These are phyloP conservation scores for Channa striata DNA, from an alignment of 2,797 vertebrate species.

Conservation along the genomic window DNA sequence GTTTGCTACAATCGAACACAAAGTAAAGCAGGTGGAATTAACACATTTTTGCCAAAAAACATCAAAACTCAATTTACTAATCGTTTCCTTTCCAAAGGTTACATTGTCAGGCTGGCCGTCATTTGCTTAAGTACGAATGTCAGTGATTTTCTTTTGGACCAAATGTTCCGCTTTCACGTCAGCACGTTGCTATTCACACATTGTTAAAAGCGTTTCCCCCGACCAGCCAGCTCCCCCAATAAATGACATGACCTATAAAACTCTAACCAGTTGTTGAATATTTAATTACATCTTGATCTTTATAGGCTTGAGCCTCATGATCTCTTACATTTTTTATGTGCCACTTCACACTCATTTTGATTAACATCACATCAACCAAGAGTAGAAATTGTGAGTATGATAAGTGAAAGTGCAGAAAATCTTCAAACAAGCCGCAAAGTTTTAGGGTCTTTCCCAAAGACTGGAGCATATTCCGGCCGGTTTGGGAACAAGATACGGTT, in stretches of 20 bases:
- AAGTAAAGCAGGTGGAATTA: background rate
- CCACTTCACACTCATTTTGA: conserved; percentile 24
- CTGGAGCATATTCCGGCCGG: background rate
- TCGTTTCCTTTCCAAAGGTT: background rate
- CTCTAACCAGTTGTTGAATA: conserved; percentile 50
- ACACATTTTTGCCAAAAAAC: background rate
- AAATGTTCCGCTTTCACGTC: background rate
- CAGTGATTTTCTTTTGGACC: background rate
- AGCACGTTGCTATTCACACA: background rate
- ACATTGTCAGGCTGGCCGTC: background rate
- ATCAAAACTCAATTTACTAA: background rate
- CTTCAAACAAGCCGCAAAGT: background rate
- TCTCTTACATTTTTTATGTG: conserved; percentile 53
- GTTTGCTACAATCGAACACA: background rate
- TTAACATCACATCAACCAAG: conserved; percentile 17
- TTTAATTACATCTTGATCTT: conserved; percentile 59
- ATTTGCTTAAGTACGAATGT: conserved; percentile 7
- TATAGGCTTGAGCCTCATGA: conserved; percentile 34
- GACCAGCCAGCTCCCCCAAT: conserved; percentile 22
- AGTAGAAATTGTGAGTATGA: background rate
- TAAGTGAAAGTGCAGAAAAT: background rate
- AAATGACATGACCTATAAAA: conserved; percentile 56
- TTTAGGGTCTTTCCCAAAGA: background rate
- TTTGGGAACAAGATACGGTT: conserved; percentile 10
- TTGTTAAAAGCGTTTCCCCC: background rate